phyloP scores from a whole-genome alignment of 2,113 vertebrate species.

The Dendropsophus ebraccatus region DNA sequence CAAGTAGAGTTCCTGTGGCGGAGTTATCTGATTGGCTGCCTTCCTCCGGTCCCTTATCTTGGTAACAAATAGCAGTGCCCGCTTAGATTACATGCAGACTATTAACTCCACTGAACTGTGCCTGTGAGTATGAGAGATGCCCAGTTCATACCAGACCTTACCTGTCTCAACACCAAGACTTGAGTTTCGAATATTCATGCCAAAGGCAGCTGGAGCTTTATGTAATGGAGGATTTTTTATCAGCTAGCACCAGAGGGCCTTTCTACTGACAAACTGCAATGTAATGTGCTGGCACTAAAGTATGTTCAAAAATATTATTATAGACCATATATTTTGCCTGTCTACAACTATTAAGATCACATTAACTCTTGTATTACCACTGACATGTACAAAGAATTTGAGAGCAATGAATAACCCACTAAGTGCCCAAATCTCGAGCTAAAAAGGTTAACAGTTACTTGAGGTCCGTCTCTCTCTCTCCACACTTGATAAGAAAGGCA shows the following conservation, averaged over 20 bases:
- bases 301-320: background rate
- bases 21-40: slow-evolving; percentile 43
- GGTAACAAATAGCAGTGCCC: slow-evolving; percentile 31
- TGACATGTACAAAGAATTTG: background rate
- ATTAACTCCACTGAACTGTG: slow-evolving; percentile 9
- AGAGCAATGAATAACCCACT: background rate
- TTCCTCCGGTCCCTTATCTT: slow-evolving; percentile 13
- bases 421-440: background rate
- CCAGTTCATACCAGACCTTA: background rate
- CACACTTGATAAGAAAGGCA: slow-evolving; percentile 59
- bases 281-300: slow-evolving; percentile 12
- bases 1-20: slow-evolving; percentile 14
- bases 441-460: slow-evolving; percentile 47
- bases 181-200: background rate
- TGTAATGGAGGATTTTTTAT: too few species aligned
- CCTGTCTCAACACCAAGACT: background rate
- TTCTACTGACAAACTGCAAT: slow-evolving; percentile 30
- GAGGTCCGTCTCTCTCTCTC: slow-evolving; percentile 46
- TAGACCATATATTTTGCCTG: background rate
- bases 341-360: background rate
- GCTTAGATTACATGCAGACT: slow-evolving; percentile 5
- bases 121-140: background rate
- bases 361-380: slow-evolving; percentile 11
- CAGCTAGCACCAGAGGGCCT: slow-evolving; percentile 22
- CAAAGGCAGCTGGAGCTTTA: background rate